Evolutionary conservation across 2,797 vertebrate genomes (phyloP).

Genomic region (Melanotaenia parkinsoni): DNA sequence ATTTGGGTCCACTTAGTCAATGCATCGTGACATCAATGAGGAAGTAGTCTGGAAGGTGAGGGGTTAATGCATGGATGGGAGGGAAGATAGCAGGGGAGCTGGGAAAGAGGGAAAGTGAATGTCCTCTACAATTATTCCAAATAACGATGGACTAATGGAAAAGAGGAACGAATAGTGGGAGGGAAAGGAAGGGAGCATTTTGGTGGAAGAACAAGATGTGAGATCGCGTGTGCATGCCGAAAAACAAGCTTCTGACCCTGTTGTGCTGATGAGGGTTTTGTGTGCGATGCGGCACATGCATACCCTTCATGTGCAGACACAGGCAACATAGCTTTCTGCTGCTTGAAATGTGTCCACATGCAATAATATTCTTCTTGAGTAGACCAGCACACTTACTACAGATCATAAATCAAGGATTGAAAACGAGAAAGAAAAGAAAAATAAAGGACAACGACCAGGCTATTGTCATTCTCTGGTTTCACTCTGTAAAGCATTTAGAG

Average conservation of each 20-base stretch:
- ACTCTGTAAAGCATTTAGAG: conserved; percentile 36
- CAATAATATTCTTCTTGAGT: conserved; percentile 13
- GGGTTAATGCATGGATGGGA: not conserved
- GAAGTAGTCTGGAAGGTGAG: not conserved
- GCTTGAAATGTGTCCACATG: conserved; percentile 25
- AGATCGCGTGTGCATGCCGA: conserved; percentile 23
- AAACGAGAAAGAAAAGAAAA: conserved; percentile 1
- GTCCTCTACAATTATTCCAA: conserved; percentile 3
- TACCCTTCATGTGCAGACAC: not conserved
- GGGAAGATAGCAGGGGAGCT: conserved; percentile 5
- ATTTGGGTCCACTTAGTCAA: too few relatives aligned
- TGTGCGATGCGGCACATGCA: conserved; percentile 3
- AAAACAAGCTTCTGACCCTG: conserved; percentile 18
- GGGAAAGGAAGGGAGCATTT: not conserved
- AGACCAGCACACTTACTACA: conserved; percentile 25
- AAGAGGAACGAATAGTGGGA: conserved; percentile 10
- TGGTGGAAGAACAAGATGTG: not conserved
- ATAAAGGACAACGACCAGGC: conserved; percentile 5
- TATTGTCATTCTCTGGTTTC: conserved; percentile 35
- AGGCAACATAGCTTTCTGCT: not conserved
- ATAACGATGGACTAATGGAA: conserved; percentile 38
- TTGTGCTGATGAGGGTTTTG: conserved; percentile 53
- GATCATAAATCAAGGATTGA: conserved; percentile 29
- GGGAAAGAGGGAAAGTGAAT: conserved; percentile 16
- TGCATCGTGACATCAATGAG: not conserved